A percentile compares a stretch with the other conserved stretches of the same genome.
phyloP scores from a whole-genome alignment of 2,888 invertebrate genomes.

The Microchrysa polita region DNA sequence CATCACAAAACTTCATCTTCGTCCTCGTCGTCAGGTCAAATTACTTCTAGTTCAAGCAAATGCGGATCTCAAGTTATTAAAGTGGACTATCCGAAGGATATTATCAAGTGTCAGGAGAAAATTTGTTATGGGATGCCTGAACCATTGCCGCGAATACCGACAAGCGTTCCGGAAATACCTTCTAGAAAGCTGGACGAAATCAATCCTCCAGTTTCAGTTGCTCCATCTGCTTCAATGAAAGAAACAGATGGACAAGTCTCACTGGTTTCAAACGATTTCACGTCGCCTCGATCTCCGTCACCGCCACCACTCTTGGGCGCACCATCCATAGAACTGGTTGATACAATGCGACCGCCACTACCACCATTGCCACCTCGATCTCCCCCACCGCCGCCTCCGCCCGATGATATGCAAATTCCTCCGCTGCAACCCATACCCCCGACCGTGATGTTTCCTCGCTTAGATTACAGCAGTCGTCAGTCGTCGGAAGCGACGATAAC shows the following conservation, averaged over 20 bases:
- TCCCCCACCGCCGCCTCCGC: conserved; percentile 52
- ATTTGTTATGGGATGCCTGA: conserved; percentile 60
- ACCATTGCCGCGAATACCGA: conserved; percentile 40
- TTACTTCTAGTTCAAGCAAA: conserved; percentile 41
- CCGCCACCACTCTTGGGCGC: not conserved
- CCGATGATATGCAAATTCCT: conserved; percentile 55
- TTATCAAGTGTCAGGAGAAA: conserved; percentile 63
- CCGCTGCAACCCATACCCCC: conserved; percentile 59
- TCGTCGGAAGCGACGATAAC: conserved; percentile 48
- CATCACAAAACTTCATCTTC: conserved; percentile 50
- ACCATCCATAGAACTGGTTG: conserved; percentile 56
- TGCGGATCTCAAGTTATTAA: not conserved
- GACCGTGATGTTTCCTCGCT: conserved; percentile 53
- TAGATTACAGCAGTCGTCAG: conserved; percentile 43
- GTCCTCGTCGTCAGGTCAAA: conserved; percentile 35
- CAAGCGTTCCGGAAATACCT: conserved; percentile 27
- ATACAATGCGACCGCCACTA: conserved; percentile 51
- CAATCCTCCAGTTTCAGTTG: too few relatives aligned
- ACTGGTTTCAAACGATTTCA: too few relatives aligned
- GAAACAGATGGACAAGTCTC: too few relatives aligned
- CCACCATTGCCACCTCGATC: conserved; percentile 52
- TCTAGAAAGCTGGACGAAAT: not conserved
- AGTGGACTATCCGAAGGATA: conserved; percentile 46
- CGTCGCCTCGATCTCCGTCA: not conserved
- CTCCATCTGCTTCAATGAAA: too few relatives aligned